Percentiles rank a stretch among this genome's conserved stretches.
Evolutionary conservation across 2,797 vertebrate genomes (phyloP).

Genomic region (Paedocypris micromegethes): DNA sequence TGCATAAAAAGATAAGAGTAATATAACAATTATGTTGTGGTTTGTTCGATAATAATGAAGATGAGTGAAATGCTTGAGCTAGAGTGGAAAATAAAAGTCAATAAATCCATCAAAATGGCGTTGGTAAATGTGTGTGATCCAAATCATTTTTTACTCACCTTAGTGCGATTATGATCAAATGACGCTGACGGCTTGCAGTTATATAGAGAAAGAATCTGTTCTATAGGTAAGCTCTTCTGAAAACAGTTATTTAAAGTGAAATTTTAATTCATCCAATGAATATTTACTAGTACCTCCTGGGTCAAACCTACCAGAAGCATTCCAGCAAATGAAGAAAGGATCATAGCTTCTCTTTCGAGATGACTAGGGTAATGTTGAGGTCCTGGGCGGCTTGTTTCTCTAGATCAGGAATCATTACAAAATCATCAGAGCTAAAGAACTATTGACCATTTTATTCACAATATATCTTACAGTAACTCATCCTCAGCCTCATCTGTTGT

Average conservation of each 20-base stretch:
- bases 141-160: conserved; percentile 59
- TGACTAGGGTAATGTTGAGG: conserved; percentile 58
- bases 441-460: too few relatives aligned
- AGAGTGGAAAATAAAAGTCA: background rate
- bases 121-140: too few relatives aligned
- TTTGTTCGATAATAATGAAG: too few relatives aligned
- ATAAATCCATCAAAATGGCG: background rate
- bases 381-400: conserved; percentile 43
- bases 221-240: conserved; percentile 76
- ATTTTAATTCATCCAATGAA: background rate
- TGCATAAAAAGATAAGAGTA: too few relatives aligned
- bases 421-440: too few relatives aligned
- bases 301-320: conserved; percentile 73
- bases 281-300: background rate
- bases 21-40: too few relatives aligned
- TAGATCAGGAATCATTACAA: conserved; percentile 24
- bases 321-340: conserved; percentile 82
- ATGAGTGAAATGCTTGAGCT: too few relatives aligned
- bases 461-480: conserved; percentile 58
- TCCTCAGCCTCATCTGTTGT: conserved; percentile 42
- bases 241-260: conserved; percentile 6
- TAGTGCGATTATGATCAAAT: conserved; percentile 54
- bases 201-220: conserved; percentile 80
- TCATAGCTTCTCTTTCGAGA: conserved; percentile 79
- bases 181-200: conserved; percentile 61